These are phyloP conservation scores for Pionites leucogaster DNA, from an alignment of 2,113 vertebrate species.

Conservation along the genomic window DNA sequence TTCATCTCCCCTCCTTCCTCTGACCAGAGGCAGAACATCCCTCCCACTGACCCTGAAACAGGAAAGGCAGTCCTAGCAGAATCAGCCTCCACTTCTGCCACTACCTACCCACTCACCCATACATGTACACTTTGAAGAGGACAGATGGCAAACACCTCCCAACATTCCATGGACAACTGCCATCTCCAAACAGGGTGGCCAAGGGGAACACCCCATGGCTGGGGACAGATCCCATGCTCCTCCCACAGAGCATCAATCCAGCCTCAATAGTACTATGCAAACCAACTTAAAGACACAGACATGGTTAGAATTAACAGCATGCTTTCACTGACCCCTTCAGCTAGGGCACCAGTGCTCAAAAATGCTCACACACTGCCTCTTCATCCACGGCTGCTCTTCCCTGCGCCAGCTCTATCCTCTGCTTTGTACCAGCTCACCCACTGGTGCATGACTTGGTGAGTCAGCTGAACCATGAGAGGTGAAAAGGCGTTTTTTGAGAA, in stretches of 20 bases:
- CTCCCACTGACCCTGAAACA: neutral
- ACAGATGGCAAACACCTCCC: neutral
- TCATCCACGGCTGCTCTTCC: neutral
- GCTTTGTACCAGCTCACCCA: neutral
- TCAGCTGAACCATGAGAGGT: neutral
- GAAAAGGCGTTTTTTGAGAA: neutral
- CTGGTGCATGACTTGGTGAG: accelerated
- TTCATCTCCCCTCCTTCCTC: neutral
- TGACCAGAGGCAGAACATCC: neutral
- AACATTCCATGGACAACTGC: neutral
- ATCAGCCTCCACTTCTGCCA: neutral
- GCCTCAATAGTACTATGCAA: neutral
- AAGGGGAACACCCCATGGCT: accelerated
- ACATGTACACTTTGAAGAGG: neutral
- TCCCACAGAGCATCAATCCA: neutral
- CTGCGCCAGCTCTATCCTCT: neutral
- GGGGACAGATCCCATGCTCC: neutral
- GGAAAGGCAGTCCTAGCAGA: accelerated
- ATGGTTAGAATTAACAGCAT: neutral
- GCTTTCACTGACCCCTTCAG: neutral
- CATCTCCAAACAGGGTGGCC: neutral
- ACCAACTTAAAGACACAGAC: neutral
- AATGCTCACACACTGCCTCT: accelerated
- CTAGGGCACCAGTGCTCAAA: neutral
- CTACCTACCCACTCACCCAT: neutral